phyloP scores from a whole-genome alignment of 2,888 invertebrate genomes.

The Ceraclea dissimilis region DNA sequence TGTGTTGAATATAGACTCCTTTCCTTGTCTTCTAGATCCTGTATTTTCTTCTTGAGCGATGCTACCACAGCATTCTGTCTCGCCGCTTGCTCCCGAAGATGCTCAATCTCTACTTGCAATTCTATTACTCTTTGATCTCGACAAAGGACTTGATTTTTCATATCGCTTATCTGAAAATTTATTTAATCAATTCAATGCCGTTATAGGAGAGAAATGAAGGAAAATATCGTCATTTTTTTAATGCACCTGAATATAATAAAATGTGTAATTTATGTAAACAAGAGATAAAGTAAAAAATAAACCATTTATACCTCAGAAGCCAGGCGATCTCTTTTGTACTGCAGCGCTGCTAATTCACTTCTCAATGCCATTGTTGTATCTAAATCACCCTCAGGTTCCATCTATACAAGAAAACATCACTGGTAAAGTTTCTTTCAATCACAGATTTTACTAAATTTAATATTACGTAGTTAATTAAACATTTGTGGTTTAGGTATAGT shows the following conservation, averaged over 20 bases:
- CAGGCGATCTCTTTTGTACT: constrained; percentile 76
- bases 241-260: too few relatives aligned
- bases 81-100: constrained; percentile 72
- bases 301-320: constrained; percentile 63
- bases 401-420: constrained; percentile 33
- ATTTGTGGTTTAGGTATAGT: too few relatives aligned
- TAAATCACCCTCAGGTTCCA: constrained; percentile 50
- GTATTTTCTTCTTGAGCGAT: constrained; percentile 70
- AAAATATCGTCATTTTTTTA: too few relatives aligned
- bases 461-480: too few relatives aligned
- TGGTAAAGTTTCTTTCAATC: too few relatives aligned
- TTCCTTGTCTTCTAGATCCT: constrained; percentile 72
- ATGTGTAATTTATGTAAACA: too few relatives aligned
- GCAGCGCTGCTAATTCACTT: constrained; percentile 76
- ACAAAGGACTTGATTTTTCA: constrained; percentile 61
- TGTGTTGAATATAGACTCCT: constrained; percentile 55
- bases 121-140: constrained; percentile 67
- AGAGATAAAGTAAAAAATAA: too few relatives aligned
- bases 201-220: too few relatives aligned
- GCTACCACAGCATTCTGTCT: constrained; percentile 73
- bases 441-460: too few relatives aligned
- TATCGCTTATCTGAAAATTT: constrained; percentile 61
- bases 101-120: constrained; percentile 72
- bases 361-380: constrained; percentile 69
- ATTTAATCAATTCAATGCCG: too few relatives aligned